Conservation (phyloP, 2,888 invertebrate species). For the Arge pagana region DNA sequence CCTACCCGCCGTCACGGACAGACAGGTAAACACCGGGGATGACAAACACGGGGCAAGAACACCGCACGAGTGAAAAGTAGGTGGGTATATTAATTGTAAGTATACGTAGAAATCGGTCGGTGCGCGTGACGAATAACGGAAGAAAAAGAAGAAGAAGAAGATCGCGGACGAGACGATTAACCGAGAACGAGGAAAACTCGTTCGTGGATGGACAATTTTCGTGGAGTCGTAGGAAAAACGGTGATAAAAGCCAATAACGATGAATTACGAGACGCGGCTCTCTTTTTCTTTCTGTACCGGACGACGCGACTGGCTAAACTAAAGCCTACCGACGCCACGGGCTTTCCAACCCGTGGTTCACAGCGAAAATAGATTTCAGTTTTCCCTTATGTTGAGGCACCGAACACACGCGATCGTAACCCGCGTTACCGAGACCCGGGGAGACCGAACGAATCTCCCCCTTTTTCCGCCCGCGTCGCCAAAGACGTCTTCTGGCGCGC, state of each 20-base stretch:
- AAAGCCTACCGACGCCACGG: slow-evolving; percentile 28
- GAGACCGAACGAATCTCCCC: slow-evolving; percentile 8
- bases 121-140: no score
- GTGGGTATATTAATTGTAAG: no score
- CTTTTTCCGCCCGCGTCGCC: slow-evolving; percentile 4
- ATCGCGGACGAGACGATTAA: no score
- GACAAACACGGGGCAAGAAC: not conserved
- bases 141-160: no score
- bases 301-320: slow-evolving; percentile 51
- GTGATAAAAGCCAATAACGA: no score
- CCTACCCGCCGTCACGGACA: slow-evolving; percentile 4
- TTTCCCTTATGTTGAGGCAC: slow-evolving; percentile 39
- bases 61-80: not conserved
- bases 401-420: slow-evolving; percentile 17
- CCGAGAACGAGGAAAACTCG: no score
- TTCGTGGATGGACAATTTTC: no score
- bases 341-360: slow-evolving; percentile 41
- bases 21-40: slow-evolving; percentile 2
- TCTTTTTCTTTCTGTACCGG: slow-evolving; percentile 46
- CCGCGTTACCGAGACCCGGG: slow-evolving; percentile 21
- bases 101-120: no score
- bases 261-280: slow-evolving; percentile 13
- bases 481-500: not conserved
- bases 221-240: no score
- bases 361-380: slow-evolving; percentile 50